A percentile compares a stretch with the other conserved stretches of the same genome.
Conservation (phyloP, 2,797 vertebrate species). For the Pantherophis alleghaniensis region DNA sequence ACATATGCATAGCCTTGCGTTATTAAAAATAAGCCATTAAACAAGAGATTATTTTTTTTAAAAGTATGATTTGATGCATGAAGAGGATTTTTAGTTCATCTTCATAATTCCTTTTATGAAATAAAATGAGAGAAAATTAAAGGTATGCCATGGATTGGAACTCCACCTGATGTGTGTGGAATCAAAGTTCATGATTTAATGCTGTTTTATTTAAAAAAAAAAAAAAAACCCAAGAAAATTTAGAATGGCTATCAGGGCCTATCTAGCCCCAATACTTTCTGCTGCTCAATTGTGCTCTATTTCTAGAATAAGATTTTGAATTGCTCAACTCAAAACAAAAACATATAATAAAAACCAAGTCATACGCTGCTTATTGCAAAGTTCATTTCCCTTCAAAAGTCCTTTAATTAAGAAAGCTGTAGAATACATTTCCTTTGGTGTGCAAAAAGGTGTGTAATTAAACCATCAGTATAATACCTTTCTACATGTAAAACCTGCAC, state of each 20-base stretch:
- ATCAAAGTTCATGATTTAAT: conserved; percentile 25
- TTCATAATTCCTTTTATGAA: conserved; percentile 36
- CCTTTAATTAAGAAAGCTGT: conserved; percentile 76
- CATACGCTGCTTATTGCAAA: conserved; percentile 62
- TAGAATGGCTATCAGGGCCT: conserved; percentile 16
- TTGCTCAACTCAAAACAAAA: conserved; percentile 68
- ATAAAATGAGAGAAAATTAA: conserved; percentile 19
- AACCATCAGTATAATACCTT: conserved; percentile 79
- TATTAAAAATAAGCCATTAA: neutral
- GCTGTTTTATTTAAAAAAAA: conserved; percentile 40
- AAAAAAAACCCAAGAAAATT: neutral
- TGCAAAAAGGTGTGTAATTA: conserved; percentile 86
- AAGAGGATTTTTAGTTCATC: neutral
- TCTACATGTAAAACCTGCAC: conserved; percentile 78
- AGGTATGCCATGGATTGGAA: conserved; percentile 36
- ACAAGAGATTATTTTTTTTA: conserved; percentile 16
- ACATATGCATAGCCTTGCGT: neutral
- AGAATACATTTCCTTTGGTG: conserved; percentile 80
- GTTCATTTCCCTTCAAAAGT: conserved; percentile 72
- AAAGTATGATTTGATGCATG: conserved; percentile 31
- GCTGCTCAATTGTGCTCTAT: conserved; percentile 30
- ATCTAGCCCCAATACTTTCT: neutral
- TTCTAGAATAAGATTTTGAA: conserved; percentile 37
- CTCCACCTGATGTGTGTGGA: conserved; percentile 26
- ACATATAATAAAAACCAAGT: conserved; percentile 66